Conservation (phyloP, 1,140 invertebrate species). For the Drosophila albomicans region DNA sequence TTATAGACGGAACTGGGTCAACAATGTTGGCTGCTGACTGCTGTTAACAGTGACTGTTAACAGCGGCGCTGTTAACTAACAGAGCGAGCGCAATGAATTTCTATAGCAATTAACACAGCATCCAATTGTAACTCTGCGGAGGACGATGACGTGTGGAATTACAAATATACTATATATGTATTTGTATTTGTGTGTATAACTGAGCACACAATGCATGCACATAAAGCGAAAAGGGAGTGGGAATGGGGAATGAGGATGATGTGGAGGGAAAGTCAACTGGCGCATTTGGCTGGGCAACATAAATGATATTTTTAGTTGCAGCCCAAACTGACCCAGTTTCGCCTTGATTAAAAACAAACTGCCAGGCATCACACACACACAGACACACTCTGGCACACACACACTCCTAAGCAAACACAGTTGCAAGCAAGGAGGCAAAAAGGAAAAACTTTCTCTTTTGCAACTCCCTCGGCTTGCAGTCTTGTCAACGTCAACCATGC, state of each 20-base stretch:
- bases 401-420: conserved; percentile 55
- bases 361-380: conserved; percentile 48
- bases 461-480: conserved; percentile 52
- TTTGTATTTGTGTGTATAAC: conserved; percentile 9
- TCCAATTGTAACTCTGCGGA: conserved; percentile 35
- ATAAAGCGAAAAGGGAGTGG: conserved; percentile 39
- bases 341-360: conserved; percentile 83
- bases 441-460: conserved; percentile 65
- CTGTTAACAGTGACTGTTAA: conserved; percentile 28
- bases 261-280: conserved; percentile 71
- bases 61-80: conserved; percentile 20
- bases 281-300: conserved; percentile 68
- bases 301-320: conserved; percentile 83
- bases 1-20: conserved; percentile 77
- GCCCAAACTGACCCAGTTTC: conserved; percentile 79
- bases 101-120: conserved; percentile 59
- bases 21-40: conserved; percentile 39
- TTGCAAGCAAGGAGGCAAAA: conserved; percentile 35
- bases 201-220: conserved; percentile 41
- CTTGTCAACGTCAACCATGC: conserved; percentile 43
- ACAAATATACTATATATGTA: conserved; percentile 26
- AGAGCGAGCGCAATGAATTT: conserved; percentile 30
- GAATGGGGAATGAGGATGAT: background rate
- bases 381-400: conserved; percentile 22
- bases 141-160: conserved; percentile 32